These are phyloP conservation scores for Clavelina lepadiformis DNA, from an alignment of 23 tunicate genomes.

Conservation along the genomic window DNA sequence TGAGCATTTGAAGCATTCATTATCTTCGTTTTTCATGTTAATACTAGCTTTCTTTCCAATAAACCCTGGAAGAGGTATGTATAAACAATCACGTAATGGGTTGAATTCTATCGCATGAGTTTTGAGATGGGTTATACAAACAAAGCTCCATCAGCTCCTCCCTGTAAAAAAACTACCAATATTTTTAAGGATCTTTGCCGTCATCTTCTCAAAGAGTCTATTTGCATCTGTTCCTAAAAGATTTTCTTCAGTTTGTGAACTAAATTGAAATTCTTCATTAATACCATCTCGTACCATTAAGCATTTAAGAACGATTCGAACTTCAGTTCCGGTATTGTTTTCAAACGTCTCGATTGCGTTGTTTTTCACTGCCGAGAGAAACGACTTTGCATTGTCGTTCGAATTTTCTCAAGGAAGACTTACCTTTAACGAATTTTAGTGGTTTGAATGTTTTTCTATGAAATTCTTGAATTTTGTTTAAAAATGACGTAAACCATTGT, in stretches of 20 bases:
- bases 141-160: background rate
- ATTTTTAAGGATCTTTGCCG: background rate
- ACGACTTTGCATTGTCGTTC: background rate
- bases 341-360: background rate
- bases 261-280: background rate
- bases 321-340: background rate
- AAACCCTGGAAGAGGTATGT: slow-evolving; percentile 1
- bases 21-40: background rate
- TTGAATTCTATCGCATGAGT: background rate
- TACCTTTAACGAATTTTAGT: too few species aligned
- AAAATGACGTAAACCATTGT: background rate
- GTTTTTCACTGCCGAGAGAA: too few species aligned
- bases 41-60: background rate
- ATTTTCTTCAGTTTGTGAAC: too few species aligned
- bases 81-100: background rate
- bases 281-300: background rate
- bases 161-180: background rate
- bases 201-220: background rate
- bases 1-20: background rate
- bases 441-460: too few species aligned
- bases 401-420: too few species aligned
- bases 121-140: background rate
- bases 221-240: background rate
- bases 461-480: background rate
- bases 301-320: background rate